Evolutionary conservation across 92 coral and sea anemone genomes (phyloP), one percentile per base, ranked within the genome.

Genomic region (Pocillopora grandis): DNA sequence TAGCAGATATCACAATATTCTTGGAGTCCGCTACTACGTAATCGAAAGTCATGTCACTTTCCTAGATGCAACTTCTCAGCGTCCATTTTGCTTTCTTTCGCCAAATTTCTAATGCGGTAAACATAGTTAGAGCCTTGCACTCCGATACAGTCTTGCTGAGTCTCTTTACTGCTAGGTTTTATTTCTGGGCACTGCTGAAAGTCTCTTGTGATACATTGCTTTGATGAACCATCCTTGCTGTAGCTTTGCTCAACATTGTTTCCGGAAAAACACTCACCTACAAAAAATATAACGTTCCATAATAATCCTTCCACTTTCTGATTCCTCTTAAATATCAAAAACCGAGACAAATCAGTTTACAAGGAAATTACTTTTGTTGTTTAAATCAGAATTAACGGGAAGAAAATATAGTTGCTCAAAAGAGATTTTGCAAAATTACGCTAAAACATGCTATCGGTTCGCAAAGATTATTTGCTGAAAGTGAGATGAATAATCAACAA

Each of bases 191-290:
- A 92, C 17, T 68, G 66, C 33, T 77, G 23, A 80, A 79, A 92
- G 37, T 80, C 90, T 57, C 75, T 75, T 9, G 87, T 81, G 14
- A 92, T 71, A 72, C 98, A 94, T 10, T 90, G 83, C 2, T 82
- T 33, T 9, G 94, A 90, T 12, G 72, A 63, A 1, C 98, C 98
- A 80, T 92, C 77, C 37, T 65, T 92, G 58, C 58, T 61, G 85
- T 81, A 94, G 15, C 89, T 73, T 11, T n/a, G 76, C 65, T 72
- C 86, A 6, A 87, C 91, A 27, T 86, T 86, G 33, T 91, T 79
- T 16, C 98, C 98, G 17, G 94, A 89, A 91, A 90, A 92, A 56
- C 98, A 94, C 61, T 94, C 95, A 10, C 95, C 98, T 92, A 56
- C 31, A 27, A 62, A 12, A 56, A 18, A 57, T 42, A 67, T 19